These are phyloP conservation scores for Aproaerema taeniolella DNA, from an alignment of 2,888 invertebrate genomes.

Conservation along the genomic window DNA sequence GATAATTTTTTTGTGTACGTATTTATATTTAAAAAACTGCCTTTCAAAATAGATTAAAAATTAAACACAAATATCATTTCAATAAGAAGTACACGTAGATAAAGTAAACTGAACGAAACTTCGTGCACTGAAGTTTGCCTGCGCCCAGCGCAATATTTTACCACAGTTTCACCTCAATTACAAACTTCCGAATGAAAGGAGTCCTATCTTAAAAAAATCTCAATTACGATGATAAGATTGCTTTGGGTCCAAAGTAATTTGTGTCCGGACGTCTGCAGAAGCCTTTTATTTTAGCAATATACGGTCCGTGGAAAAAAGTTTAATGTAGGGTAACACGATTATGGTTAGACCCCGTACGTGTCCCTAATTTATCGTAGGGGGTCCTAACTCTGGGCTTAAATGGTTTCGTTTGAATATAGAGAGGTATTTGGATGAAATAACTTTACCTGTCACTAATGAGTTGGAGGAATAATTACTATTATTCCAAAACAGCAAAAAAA, in stretches of 20 bases:
- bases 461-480: too few species aligned
- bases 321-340: slow-evolving; percentile 65
- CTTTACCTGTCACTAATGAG: too few species aligned
- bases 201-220: slow-evolving; percentile 37
- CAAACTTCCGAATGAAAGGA: slow-evolving; percentile 30
- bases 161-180: slow-evolving; percentile 19
- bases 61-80: too few species aligned
- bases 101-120: too few species aligned
- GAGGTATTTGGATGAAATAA: slow-evolving; percentile 8
- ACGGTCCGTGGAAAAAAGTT: slow-evolving; percentile 50
- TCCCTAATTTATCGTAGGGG: slow-evolving; percentile 35
- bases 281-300: slow-evolving; percentile 58
- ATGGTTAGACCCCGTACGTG: slow-evolving; percentile 43
- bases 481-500: too few species aligned
- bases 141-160: too few species aligned
- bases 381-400: slow-evolving; percentile 6
- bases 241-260: slow-evolving; percentile 43
- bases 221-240: slow-evolving; percentile 46
- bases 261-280: slow-evolving; percentile 34
- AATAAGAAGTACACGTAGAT: too few species aligned
- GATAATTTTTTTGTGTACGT: too few species aligned
- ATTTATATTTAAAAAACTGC: too few species aligned
- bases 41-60: too few species aligned
- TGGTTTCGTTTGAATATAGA: slow-evolving; percentile 9
- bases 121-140: too few species aligned